Evolutionary conservation across 1,140 invertebrate genomes (phyloP).

Genomic region (Dreissena polymorpha): DNA sequence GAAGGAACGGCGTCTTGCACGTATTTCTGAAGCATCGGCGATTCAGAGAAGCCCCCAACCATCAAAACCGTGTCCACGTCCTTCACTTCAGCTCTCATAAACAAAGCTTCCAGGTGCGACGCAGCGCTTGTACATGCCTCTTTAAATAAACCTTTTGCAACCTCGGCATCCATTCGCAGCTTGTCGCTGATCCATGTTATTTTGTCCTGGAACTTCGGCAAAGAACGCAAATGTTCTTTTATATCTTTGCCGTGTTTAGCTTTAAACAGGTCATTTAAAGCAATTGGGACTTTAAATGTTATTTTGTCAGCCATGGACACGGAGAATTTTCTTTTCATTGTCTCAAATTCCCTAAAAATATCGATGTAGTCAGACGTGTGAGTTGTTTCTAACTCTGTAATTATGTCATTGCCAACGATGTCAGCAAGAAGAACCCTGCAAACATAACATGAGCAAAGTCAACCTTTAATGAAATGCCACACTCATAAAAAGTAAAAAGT

Average conservation of each 20-base stretch:
- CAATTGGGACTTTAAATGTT: slow-evolving; percentile 22
- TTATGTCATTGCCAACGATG: slow-evolving; percentile 47
- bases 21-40: slow-evolving; percentile 28
- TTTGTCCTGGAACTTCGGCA: slow-evolving; percentile 13
- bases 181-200: slow-evolving; percentile 22
- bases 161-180: slow-evolving; percentile 11
- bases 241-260: slow-evolving; percentile 2
- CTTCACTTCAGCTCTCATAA: neutral
- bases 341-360: slow-evolving; percentile 39
- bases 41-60: slow-evolving; percentile 43
- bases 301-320: slow-evolving; percentile 4
- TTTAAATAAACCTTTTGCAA: slow-evolving; percentile 23
- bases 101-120: slow-evolving; percentile 4
- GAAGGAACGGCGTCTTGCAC: neutral
- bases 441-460: neutral
- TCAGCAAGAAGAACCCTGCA: slow-evolving; percentile 20
- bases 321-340: slow-evolving; percentile 37
- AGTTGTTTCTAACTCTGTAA: slow-evolving; percentile 12
- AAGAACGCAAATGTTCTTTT: slow-evolving; percentile 7
- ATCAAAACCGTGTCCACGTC: slow-evolving; percentile 33
- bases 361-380: slow-evolving; percentile 34
- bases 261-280: slow-evolving; percentile 15
- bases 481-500: too few relatives aligned
- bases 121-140: neutral
- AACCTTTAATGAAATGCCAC: too few relatives aligned